Base-by-base conservation (phyloP, 2,113 vertebrate species). In the Baryphthengus martii region DNA sequence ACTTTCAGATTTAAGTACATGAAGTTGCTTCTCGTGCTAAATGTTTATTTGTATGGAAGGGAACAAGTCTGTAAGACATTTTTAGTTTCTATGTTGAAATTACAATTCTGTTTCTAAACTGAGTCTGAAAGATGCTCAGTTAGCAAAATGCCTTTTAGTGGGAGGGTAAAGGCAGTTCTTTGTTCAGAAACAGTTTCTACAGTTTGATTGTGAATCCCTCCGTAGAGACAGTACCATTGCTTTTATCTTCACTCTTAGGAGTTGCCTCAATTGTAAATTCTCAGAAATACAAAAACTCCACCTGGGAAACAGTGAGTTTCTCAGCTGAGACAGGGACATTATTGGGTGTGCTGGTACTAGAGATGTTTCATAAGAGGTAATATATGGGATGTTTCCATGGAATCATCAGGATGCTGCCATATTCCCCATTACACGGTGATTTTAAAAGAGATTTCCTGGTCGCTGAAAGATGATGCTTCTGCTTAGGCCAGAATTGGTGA, bases 111-210 rank as follows among this genome's bases (percentile, higher is more conserved):
- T 92, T 95, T 88, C 91, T 94, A 96, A 94, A 94, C 47, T 8
- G 88, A n/a, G 0, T 72, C 94, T 95, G 87, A 95, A 93, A 84
- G 95, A 95, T 85, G 53, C 75, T 93, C 45, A 73, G 55, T 83
- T 85, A 89, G 95, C 90, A 89, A 93, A 85, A 96, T 74, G 53
- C 20, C 61, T 90, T 96, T 96, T 78, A 80, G 91, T 94, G 91
- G 95, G 88, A 96, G 94, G 78, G 76, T 76, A 42, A 89, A 80
- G 68, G 75, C 52, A 39, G 45, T 65, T 83, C 68, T 73, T 78
- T 80, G 87, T 78, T 95, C 94, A 93, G 93, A 86, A 96, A 65
- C 37, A 93, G 55, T 78, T 93, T 86, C 74, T 91, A 65, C 42
- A 33, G 20, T 79, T 93, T 93, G 88, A 67, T 85, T 90, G 83